A percentile compares a stretch with the other conserved stretches of the same genome.
These are phyloP conservation scores for Alloscopus bannaensis DNA, from an alignment of 2,888 invertebrate genomes.

Conservation along the genomic window DNA sequence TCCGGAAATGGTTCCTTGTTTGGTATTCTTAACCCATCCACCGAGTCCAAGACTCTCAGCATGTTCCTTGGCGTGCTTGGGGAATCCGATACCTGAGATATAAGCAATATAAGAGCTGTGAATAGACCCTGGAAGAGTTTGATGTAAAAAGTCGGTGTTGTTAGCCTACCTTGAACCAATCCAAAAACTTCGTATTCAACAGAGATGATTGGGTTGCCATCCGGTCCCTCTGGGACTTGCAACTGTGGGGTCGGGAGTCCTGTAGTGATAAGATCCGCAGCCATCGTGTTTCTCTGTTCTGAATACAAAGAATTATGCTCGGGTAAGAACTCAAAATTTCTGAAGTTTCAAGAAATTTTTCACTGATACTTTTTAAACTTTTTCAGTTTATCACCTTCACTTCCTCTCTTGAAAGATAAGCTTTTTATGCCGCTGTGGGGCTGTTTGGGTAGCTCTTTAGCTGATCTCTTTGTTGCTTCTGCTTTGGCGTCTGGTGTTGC, in stretches of 20 bases:
- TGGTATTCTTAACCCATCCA: slow-evolving; percentile 96
- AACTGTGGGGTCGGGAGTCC: slow-evolving; percentile 14
- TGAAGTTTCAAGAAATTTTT: background rate
- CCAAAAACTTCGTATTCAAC: slow-evolving; percentile 94
- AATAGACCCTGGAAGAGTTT: background rate
- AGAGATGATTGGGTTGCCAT: slow-evolving; percentile 81
- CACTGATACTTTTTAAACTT: background rate
- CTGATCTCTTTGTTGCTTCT: no score
- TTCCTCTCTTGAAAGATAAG: no score
- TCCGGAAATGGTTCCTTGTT: slow-evolving; percentile 90
- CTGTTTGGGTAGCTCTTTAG: no score
- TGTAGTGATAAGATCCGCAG: no score
- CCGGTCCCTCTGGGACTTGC: slow-evolving; percentile 51
- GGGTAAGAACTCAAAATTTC: background rate
- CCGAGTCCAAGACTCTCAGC: slow-evolving; percentile 84
- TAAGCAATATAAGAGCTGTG: background rate
- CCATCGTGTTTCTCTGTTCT: slow-evolving; percentile 17
- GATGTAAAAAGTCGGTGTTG: background rate
- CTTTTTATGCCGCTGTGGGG: no score
- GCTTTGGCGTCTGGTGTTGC: no score
- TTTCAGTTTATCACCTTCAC: no score
- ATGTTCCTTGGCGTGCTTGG: slow-evolving; percentile 90
- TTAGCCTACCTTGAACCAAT: slow-evolving; percentile 87
- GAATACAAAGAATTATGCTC: background rate
- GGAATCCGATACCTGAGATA: slow-evolving; percentile 87